Evolutionary conservation across 2,113 vertebrate species (phyloP).

Genomic region (Sclerurus mexicanus): DNA sequence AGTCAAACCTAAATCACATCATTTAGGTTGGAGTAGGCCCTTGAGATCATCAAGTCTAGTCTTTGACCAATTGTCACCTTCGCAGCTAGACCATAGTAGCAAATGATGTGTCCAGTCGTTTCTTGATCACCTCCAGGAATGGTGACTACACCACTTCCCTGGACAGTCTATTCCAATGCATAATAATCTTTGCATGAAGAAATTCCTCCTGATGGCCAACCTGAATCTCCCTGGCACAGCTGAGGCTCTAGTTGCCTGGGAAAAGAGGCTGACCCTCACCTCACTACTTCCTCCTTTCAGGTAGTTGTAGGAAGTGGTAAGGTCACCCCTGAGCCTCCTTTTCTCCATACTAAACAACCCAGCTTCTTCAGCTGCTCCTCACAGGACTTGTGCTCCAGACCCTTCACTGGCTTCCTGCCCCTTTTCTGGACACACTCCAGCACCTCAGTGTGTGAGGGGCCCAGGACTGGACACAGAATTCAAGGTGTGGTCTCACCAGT

Average conservation of each 20-base stretch:
- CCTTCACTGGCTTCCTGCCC: neutral
- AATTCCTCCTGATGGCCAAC: neutral
- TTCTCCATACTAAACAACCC: neutral
- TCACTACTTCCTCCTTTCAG: neutral
- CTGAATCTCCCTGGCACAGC: neutral
- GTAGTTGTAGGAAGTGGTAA: neutral
- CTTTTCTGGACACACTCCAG: neutral
- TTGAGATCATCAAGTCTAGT: neutral
- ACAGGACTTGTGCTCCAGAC: neutral
- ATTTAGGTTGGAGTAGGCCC: neutral
- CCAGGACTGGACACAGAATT: neutral
- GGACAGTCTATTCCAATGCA: neutral
- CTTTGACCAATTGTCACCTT: neutral
- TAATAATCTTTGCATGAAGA: neutral
- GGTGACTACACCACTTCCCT: neutral
- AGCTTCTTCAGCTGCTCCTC: neutral
- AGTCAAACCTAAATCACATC: neutral
- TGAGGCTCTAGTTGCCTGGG: neutral
- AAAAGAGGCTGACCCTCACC: neutral
- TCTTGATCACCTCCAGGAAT: neutral
- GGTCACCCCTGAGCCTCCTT: neutral
- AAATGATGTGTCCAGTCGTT: neutral
- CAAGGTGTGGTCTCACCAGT: neutral
- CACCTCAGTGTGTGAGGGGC: neutral
- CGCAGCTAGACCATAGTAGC: neutral